A percentile compares a stretch with the other conserved stretches of the same genome.
Evolutionary conservation across 2,113 vertebrate species (phyloP).

Genomic region (Garra rufa): DNA sequence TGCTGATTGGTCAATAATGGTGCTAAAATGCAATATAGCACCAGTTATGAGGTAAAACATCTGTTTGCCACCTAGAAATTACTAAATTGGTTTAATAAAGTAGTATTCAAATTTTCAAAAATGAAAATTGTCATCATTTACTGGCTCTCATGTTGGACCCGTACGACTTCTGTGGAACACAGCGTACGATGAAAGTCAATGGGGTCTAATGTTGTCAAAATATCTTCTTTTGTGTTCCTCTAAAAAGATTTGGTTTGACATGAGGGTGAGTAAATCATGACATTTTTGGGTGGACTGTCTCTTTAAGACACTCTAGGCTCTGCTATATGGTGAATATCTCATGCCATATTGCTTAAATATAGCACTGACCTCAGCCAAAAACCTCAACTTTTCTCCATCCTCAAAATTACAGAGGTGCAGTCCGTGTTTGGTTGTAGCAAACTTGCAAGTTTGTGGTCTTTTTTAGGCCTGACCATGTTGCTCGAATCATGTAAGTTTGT

Average conservation of each 20-base stretch:
- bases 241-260: not conserved
- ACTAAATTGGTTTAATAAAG: not conserved
- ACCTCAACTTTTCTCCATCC: not conserved
- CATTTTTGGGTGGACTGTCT: not conserved
- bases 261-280: not conserved
- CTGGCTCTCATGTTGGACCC: not conserved
- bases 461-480: not conserved
- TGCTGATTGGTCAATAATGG: not conserved
- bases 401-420: constrained; percentile 13
- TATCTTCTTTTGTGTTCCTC: not conserved
- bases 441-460: not conserved
- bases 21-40: not conserved
- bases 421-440: not conserved
- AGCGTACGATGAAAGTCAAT: not conserved
- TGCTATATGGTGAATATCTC: not conserved
- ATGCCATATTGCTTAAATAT: not conserved
- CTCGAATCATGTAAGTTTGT: constrained; percentile 1
- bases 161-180: not conserved
- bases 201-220: not conserved
- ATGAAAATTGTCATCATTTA: not conserved
- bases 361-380: not conserved
- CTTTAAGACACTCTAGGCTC: not conserved
- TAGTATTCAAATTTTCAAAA: too few relatives aligned
- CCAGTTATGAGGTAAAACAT: not conserved
- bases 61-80: not conserved